These are phyloP conservation scores for Podarcis cretensis DNA, from an alignment of 2,113 vertebrate genomes.

Conservation along the genomic window DNA sequence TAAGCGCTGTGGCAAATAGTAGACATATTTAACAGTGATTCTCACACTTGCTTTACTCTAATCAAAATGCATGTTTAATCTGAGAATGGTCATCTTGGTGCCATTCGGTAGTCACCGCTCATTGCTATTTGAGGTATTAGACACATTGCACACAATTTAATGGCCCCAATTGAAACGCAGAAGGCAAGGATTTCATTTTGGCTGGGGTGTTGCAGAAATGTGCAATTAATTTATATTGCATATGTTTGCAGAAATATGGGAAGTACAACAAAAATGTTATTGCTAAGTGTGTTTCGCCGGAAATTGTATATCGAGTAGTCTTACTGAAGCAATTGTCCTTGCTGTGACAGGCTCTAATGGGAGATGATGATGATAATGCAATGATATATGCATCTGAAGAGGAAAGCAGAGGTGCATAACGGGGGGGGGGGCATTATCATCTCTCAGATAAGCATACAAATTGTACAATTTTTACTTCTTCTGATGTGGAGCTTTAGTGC, in stretches of 20 bases:
- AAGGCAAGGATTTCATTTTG: background rate
- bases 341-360: conserved; percentile 24
- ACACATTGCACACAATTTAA: conserved; percentile 15
- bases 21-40: no score
- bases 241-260: conserved; percentile 18
- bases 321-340: conserved; percentile 13
- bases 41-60: conserved; percentile 16
- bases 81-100: background rate
- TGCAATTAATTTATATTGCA: conserved; percentile 33
- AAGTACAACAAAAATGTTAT: background rate
- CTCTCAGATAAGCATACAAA: conserved; percentile 15
- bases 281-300: conserved; percentile 16
- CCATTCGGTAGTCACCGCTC: conserved; percentile 15
- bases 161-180: conserved; percentile 16
- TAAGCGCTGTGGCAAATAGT: conserved; percentile 18
- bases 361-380: conserved; percentile 25
- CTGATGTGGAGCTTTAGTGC: background rate
- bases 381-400: conserved; percentile 8
- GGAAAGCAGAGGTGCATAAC: conserved; percentile 25
- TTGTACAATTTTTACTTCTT: accelerated
- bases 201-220: background rate
- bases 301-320: conserved; percentile 47
- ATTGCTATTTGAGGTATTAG: conserved; percentile 27
- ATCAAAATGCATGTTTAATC: conserved; percentile 16
- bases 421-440: background rate